phyloP scores from a whole-genome alignment of 2,113 vertebrate species.

The Myotis davidii region DNA sequence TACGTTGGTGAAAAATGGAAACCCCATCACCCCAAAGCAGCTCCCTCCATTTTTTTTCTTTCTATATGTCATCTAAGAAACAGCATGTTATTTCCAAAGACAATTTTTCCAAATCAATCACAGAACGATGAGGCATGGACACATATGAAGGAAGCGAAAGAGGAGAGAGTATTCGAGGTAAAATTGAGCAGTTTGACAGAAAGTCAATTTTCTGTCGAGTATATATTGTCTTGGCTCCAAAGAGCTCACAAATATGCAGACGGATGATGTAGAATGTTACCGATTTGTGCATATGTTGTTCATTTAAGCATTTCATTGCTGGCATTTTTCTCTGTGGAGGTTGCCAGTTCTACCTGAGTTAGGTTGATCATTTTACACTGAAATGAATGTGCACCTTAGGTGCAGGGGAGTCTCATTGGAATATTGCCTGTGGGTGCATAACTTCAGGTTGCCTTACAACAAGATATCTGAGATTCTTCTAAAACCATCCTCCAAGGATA shows the following conservation, averaged over 20 bases:
- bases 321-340: not conserved
- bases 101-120: conserved; percentile 35
- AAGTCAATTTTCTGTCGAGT: conserved; percentile 17
- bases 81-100: conserved; percentile 44
- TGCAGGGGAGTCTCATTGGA: not conserved
- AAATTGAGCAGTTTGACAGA: conserved; percentile 1
- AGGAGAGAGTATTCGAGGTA: not conserved
- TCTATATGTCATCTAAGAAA: conserved; percentile 26
- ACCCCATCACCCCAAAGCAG: not conserved
- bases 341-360: not conserved
- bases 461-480: conserved; percentile 26
- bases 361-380: not conserved
- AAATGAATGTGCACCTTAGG: conserved; percentile 30
- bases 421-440: not conserved
- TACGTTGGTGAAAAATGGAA: not conserved
- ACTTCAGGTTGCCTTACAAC: not conserved
- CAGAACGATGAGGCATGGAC: not conserved
- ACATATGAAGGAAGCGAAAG: not conserved
- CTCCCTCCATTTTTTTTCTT: not conserved
- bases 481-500: not conserved
- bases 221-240: not conserved
- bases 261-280: not conserved
- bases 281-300: not conserved
- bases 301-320: conserved; percentile 1
- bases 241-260: not conserved